Percentiles rank a stretch among this genome's conserved stretches.
Conservation (phyloP, 1,140 invertebrate species). For the Linepithema humile region DNA sequence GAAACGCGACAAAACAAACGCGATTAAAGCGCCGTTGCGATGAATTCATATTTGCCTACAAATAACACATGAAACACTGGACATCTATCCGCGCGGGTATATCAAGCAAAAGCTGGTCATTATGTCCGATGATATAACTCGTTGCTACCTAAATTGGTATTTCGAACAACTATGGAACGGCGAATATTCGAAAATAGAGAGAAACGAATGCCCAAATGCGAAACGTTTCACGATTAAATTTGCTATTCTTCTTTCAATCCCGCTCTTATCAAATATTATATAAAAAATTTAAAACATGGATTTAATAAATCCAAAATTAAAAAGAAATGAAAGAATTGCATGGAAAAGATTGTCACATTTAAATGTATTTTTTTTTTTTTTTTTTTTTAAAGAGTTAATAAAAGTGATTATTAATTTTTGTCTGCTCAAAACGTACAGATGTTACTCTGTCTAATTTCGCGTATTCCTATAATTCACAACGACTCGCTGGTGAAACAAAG, state of each 20-base stretch:
- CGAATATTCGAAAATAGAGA: constrained; percentile 6
- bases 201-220: not conserved
- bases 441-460: no score
- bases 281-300: no score
- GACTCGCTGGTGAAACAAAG: constrained; percentile 3
- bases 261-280: not conserved
- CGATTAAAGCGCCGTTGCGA: constrained; percentile 40
- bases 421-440: no score
- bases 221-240: not conserved
- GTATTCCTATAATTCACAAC: not conserved
- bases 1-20: constrained; percentile 36
- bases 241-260: not conserved
- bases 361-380: no score
- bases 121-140: constrained; percentile 35
- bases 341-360: no score
- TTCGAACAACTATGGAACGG: constrained; percentile 1
- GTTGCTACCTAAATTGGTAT: constrained; percentile 25
- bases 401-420: no score
- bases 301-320: no score
- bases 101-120: constrained; percentile 17
- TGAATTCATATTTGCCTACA: constrained; percentile 46
- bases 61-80: constrained; percentile 12
- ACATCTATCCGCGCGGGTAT: constrained; percentile 2
- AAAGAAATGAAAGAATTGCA: no score
- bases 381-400: no score